Conservation (phyloP, 2,888 invertebrate species). For the Diplolepis rosae region DNA sequence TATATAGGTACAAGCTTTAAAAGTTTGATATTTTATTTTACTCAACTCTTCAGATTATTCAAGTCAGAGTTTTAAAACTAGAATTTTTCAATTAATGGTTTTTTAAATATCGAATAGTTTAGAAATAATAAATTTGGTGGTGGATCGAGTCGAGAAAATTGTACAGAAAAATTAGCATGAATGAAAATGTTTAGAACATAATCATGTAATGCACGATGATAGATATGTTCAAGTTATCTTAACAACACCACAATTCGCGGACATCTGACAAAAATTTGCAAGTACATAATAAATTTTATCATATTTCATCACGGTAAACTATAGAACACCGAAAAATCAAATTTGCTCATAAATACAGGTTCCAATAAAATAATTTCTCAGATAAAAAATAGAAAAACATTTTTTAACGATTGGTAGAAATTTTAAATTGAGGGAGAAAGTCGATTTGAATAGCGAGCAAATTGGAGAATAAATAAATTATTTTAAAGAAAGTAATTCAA, state of each 20-base stretch:
- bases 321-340: background rate
- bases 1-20: no score
- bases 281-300: background rate
- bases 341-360: background rate
- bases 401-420: background rate
- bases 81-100: background rate
- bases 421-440: background rate
- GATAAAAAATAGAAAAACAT: background rate
- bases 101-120: background rate
- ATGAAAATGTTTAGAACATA: constrained; percentile 38
- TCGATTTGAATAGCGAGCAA: background rate
- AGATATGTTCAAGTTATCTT: constrained; percentile 55
- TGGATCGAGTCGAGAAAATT: constrained; percentile 51
- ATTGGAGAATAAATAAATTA: background rate
- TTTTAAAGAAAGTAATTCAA: background rate
- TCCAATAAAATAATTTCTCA: background rate
- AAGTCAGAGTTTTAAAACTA: background rate
- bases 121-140: constrained; percentile 44
- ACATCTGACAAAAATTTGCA: constrained; percentile 34
- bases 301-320: background rate
- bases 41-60: background rate
- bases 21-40: background rate
- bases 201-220: constrained; percentile 58
- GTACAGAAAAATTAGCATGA: constrained; percentile 53
- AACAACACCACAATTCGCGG: constrained; percentile 53